phyloP scores from a whole-genome alignment of 2,888 invertebrate species.

The Beris chalybata region DNA sequence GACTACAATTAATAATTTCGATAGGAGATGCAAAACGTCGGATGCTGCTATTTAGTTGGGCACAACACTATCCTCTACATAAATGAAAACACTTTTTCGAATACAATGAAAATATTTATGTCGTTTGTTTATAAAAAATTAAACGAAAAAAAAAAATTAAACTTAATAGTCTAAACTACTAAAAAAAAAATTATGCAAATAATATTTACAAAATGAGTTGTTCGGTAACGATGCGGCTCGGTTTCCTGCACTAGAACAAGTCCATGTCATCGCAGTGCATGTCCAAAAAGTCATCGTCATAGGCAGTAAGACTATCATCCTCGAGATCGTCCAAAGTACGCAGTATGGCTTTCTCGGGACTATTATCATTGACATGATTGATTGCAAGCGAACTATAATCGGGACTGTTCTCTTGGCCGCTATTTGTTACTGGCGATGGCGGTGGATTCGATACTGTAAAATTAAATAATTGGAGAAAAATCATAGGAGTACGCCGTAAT shows the following conservation, averaged over 20 bases:
- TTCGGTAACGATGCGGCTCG: conserved; percentile 2
- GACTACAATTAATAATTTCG: too few relatives aligned
- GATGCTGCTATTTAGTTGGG: too few relatives aligned
- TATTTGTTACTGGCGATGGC: conserved; percentile 78
- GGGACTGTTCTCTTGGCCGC: conserved; percentile 65
- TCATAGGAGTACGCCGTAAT: not conserved
- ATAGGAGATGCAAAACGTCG: too few relatives aligned
- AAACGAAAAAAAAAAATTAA: too few relatives aligned
- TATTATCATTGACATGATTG: conserved; percentile 48
- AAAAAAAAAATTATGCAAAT: not conserved
- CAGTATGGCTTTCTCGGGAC: conserved; percentile 46
- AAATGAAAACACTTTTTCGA: too few relatives aligned
- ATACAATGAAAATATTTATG: too few relatives aligned
- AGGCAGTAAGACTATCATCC: conserved; percentile 55
- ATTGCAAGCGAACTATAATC: conserved; percentile 62
- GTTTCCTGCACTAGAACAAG: conserved; percentile 59
- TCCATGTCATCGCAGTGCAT: conserved; percentile 75
- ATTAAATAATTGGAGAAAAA: conserved; percentile 1
- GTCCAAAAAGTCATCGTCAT: conserved; percentile 73
- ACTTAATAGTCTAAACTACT: not conserved
- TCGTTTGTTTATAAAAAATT: too few relatives aligned
- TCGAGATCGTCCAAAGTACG: conserved; percentile 44
- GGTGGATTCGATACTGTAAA: conserved; percentile 68
- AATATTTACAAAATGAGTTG: not conserved
- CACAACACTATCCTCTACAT: too few relatives aligned